Conservation (phyloP, 2,888 invertebrate species). For the Lucinisca nassula region DNA sequence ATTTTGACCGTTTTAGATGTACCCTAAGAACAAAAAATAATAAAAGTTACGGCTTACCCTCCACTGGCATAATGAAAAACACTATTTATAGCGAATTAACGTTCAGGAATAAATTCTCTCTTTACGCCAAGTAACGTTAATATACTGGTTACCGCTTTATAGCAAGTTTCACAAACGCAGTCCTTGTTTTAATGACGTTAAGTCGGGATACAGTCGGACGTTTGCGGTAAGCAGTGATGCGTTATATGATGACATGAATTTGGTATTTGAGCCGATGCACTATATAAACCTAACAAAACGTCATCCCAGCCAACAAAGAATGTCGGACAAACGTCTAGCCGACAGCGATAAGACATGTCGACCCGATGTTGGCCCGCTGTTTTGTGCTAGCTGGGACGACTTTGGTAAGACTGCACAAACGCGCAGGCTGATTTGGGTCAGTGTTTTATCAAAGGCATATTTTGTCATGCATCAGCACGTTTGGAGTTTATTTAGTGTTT, state of each 20-base stretch:
- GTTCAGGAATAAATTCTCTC: not conserved
- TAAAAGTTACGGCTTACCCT: not conserved
- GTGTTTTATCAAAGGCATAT: no score
- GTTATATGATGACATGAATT: conserved; percentile 12
- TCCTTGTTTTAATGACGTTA: not conserved
- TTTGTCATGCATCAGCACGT: no score
- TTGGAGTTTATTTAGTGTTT: not conserved
- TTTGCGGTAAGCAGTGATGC: conserved; percentile 4
- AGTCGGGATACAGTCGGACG: not conserved
- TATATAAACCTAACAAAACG: no score
- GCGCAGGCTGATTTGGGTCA: no score
- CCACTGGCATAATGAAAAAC: not conserved
- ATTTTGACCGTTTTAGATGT: no score
- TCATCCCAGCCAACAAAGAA: no score
- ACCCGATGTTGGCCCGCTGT: no score
- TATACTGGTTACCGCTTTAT: not conserved
- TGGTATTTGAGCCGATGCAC: not conserved
- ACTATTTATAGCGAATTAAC: conserved; percentile 9
- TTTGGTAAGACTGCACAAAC: no score
- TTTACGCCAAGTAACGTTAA: conserved; percentile 7
- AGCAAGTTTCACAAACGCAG: no score
- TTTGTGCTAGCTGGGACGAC: no score
- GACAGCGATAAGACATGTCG: no score
- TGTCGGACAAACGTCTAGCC: not conserved
- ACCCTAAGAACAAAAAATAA: no score